Evolutionary conservation across 2,888 invertebrate genomes (phyloP), one percentile per base, ranked within the genome.

Genomic region (Agrochola macilenta): DNA sequence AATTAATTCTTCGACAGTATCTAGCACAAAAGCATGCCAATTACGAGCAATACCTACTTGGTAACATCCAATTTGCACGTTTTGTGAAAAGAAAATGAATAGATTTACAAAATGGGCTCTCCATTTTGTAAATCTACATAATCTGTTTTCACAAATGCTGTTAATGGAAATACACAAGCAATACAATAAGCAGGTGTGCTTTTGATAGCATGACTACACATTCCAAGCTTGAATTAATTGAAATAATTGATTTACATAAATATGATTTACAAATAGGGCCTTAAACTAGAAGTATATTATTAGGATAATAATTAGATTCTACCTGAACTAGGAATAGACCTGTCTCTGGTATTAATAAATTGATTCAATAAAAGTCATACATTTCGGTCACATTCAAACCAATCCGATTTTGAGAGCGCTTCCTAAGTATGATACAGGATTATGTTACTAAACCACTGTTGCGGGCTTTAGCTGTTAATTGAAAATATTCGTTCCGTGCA

Each of bases 401-500:
- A 14, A 14, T 60, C 14, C 30, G 14, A 63, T 63, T 63, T 23
- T 35, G 23, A 35, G 1, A 23, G 63, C 35, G 1, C 23, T 35
- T 23, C 12, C 2, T 35, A 35, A 35, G 35, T 61, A 58, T 7
- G 9, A 64, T 9, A 39, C n/a, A 43, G n/a, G n/a, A 5, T 26
- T 43, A 49, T 54, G 43, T 35, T 7, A 30, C 23, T 14, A 30
- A 26, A 7, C 23, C 57, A 49, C 30, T 60, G 26, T 66, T 23
- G 3, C 7, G 2, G 0, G 49, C 4, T 63, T 12, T 26, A 52
- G 8, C 14, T 20, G 49, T 66, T 73, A 69, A 73, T 76, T 81
- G 65, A 66, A 80, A 74, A 74, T 69, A 61, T 76, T 66, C 14
- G 64, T 39, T 49, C 17, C 23, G 5, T 72, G 57, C 43, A 54